Evolutionary conservation across 2,888 invertebrate genomes (phyloP).

Genomic region (Frankliniella intonsa): DNA sequence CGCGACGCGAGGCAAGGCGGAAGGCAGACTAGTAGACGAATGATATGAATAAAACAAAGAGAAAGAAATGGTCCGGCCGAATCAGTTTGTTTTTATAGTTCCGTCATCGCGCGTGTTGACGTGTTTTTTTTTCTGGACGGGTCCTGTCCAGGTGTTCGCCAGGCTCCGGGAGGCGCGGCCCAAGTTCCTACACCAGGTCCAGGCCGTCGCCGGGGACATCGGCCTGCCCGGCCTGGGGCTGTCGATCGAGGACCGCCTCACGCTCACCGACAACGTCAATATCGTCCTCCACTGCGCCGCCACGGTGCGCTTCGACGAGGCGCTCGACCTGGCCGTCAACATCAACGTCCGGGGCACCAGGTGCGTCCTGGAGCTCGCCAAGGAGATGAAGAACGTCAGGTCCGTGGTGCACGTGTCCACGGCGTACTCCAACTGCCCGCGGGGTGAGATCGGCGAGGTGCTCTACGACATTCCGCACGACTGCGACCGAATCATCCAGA

Average conservation of each 20-base stretch:
- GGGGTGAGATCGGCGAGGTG: conserved; percentile 44
- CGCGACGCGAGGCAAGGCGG: too few species aligned
- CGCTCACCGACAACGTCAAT: conserved; percentile 59
- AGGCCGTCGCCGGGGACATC: conserved; percentile 65
- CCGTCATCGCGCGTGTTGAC: too few species aligned
- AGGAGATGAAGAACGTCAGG: conserved; percentile 65
- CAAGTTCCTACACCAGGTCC: conserved; percentile 61
- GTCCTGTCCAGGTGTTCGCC: conserved; percentile 50
- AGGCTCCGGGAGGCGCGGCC: conserved; percentile 51
- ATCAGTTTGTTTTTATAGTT: too few species aligned
- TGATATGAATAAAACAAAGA: too few species aligned
- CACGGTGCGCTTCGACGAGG: conserved; percentile 84
- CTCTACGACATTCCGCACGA: conserved; percentile 46
- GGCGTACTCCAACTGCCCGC: conserved; percentile 46
- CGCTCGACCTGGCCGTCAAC: conserved; percentile 66
- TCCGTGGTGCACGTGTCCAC: conserved; percentile 48
- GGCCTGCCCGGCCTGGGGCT: conserved; percentile 61
- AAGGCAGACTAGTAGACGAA: too few species aligned
- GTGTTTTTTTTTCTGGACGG: too few species aligned
- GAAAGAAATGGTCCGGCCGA: too few species aligned
- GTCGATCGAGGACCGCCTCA: conserved; percentile 56
- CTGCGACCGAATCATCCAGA: conserved; percentile 43
- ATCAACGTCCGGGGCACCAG: conserved; percentile 76
- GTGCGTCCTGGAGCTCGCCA: conserved; percentile 67
- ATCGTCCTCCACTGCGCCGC: conserved; percentile 86